phyloP scores from a whole-genome alignment of 1,140 invertebrate genomes.

The Trachelipus rathkii region DNA sequence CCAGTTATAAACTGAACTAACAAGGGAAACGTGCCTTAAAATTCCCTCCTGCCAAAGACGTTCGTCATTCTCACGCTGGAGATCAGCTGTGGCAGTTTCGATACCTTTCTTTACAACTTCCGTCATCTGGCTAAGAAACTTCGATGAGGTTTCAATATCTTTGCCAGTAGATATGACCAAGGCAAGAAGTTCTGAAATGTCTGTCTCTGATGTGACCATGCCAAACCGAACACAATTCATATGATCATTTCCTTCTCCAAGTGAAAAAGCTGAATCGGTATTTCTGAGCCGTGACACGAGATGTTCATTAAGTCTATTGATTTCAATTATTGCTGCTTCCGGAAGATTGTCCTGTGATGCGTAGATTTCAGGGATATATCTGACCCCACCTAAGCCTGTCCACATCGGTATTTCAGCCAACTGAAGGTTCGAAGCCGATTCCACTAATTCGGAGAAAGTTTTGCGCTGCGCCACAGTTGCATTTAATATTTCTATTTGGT shows the following conservation, averaged over 20 bases:
- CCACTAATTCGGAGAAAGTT: constrained; percentile 73
- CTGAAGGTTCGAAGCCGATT: constrained; percentile 63
- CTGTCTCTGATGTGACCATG: constrained; percentile 92
- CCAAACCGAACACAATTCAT: constrained; percentile 89
- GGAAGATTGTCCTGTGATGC: constrained; percentile 49
- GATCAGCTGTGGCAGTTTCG: constrained; percentile 82
- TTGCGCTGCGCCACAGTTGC: constrained; percentile 84
- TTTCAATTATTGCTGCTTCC: constrained; percentile 73
- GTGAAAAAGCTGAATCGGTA: constrained; percentile 89
- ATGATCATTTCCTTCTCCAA: constrained; percentile 78
- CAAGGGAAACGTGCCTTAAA: constrained; percentile 83
- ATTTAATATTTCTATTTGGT: constrained; percentile 79
- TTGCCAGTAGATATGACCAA: constrained; percentile 79
- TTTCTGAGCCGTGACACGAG: constrained; percentile 80
- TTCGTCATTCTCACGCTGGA: constrained; percentile 82
- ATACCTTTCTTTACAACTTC: constrained; percentile 92
- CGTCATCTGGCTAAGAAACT: constrained; percentile 87
- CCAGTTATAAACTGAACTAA: constrained; percentile 70
- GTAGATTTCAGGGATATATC: constrained; percentile 63
- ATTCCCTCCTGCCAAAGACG: constrained; percentile 91
- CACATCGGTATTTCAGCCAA: constrained; percentile 80
- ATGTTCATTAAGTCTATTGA: constrained; percentile 82
- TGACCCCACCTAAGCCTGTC: constrained; percentile 91
- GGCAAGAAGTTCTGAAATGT: constrained; percentile 81
- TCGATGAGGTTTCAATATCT: constrained; percentile 88